Evolutionary conservation across 2,113 vertebrate genomes (phyloP), one percentile per base, ranked within the genome.

Genomic region (Corydoras sp.): DNA sequence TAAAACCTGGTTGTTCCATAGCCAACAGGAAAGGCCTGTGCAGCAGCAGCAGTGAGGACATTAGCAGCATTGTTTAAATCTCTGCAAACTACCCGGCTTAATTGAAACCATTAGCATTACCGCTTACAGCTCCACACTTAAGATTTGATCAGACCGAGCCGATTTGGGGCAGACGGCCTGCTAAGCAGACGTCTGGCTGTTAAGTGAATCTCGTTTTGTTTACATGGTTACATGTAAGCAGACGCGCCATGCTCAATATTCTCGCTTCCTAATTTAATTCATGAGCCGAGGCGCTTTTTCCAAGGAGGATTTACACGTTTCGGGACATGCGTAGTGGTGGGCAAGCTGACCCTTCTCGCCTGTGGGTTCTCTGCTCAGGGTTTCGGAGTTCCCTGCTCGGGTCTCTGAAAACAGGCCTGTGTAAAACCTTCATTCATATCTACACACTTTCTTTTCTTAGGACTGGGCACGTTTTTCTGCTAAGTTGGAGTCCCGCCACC

Each of bases 221-320:
- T 50, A 65, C 62, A 50, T 68, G 58, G 58, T 48, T 68, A 68
- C 58, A 56, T 68, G 60, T 31, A 58, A 73, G 67, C 48, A 76
- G 76, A 65, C 60, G 62, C 65, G 58, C 68, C 74, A 70, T 77
- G 85, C 69, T 60, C 78, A 76, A 77, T 81, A 51, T 65, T 35
- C 18, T 65, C 69, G 50, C 51, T 18, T 62, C 15, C 43, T 73
- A 76, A 83, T 74, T 60, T 76, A 63, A 76, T 81, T 73, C 77
- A 65, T 61, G 11, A 75, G 73, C 75, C 29, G 59, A 76, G 51
- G 9, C 3, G 55, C 43, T 74, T 77, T 69, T 68, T 77, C 71
- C 68, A 76, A 62, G 70, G 77, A 24, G 7, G 73, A 81, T 83
- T 71, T 79, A 48, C 71, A 73, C 74, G 71, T 77, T 71, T 73